Evolutionary conservation across 2,797 vertebrate genomes (phyloP), one percentile per base, ranked within the genome.

Genomic region (Eospalax fontanierii): DNA sequence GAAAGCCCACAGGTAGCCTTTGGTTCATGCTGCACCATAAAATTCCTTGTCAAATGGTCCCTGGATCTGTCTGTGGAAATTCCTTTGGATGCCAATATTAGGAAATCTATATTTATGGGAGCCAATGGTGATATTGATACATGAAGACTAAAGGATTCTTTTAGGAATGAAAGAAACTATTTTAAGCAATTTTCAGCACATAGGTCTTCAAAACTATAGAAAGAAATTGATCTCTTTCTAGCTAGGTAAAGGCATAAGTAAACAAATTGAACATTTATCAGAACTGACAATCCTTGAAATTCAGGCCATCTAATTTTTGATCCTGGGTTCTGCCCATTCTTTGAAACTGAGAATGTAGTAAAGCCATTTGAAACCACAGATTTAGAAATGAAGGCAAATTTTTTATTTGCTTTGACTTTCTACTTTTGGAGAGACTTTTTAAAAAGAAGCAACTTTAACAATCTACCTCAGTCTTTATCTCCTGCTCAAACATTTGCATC

Each of bases 181-280:
- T 88, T 9, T 16, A 85, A 14, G 33, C 4, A 66, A 83, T 95
- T 79, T 78, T 73, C 38, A 91, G 59, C 28, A 65, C 59, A 87
- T 46, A 73, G 18, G 50, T 15, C 54, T 3, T 74, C 28, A 66
- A 57, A 83, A 88, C 28, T 63, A 66, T 50, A 66, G 3, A 19
- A 38, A 35, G 43, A 14, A 83, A 57, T 18, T 78, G 46, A 68
- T 35, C 24, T 78, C 43, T 66, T 57, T 74, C 38, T 59, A 66
- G 35, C 30, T 18, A 68, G 12, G 65, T 88, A 40, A 18, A 68
- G n/a, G 9, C 76, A 12, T 76, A 19, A 91, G 14, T 54, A 76
- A 91, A 16, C 33, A 84, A 85, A 80, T 4, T 2, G 16, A 85
- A 2, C 18, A 74, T 6, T 80, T 50, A 9, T 75, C 63, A 80